Evolutionary conservation across 2,888 invertebrate species (phyloP).

Genomic region (Plemyria rubiginata): DNA sequence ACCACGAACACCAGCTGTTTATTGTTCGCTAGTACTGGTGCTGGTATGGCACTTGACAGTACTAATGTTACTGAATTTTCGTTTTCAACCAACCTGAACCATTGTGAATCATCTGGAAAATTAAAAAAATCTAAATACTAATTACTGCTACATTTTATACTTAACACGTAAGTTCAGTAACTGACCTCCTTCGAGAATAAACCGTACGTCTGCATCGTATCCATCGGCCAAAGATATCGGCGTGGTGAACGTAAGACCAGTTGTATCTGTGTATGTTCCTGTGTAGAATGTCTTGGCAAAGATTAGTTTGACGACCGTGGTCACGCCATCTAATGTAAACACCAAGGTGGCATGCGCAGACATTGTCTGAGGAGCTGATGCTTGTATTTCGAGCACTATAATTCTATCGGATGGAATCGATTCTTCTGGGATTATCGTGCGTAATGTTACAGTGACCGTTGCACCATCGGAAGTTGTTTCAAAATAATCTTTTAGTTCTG

Average conservation of each 20-base stretch:
- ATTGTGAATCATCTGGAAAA: constrained; percentile 29
- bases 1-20: constrained; percentile 40
- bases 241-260: constrained; percentile 18
- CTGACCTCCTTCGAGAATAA: constrained; percentile 17
- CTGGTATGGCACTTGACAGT: constrained; percentile 41
- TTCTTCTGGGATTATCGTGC: constrained; percentile 44
- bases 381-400: constrained; percentile 42
- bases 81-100: constrained; percentile 20
- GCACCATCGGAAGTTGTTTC: constrained; percentile 16
- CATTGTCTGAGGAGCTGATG: constrained; percentile 38
- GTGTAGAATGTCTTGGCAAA: constrained; percentile 28
- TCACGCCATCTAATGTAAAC: constrained; percentile 44
- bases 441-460: constrained; percentile 22
- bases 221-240: constrained; percentile 20
- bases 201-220: constrained; percentile 15
- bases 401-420: constrained; percentile 38
- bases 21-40: constrained; percentile 40
- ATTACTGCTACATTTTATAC: background rate
- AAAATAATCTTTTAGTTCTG: constrained; percentile 29
- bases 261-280: constrained; percentile 20
- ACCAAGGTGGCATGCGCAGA: constrained; percentile 47
- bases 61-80: constrained; percentile 34
- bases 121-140: background rate
- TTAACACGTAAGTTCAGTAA: background rate
- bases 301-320: constrained; percentile 8